Conservation (phyloP, 2,797 vertebrate genomes). For the Hemibagrus guttatus region DNA sequence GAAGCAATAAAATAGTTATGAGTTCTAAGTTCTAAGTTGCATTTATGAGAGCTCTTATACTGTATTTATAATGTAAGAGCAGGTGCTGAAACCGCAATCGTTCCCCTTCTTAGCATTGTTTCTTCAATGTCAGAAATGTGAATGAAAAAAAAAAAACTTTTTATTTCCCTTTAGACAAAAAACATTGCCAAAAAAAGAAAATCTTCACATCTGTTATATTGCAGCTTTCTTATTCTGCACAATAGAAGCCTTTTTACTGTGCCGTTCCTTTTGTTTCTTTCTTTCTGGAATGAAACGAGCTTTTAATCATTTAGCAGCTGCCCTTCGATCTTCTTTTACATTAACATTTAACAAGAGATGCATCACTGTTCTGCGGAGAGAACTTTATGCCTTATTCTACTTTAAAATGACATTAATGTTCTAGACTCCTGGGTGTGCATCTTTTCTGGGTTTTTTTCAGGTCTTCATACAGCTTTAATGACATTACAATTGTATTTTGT, state of each 20-base stretch:
- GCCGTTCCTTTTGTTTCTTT: background rate
- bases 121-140: constrained; percentile 23
- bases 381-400: constrained; percentile 10
- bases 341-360: constrained; percentile 25
- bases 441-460: background rate
- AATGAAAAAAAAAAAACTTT: background rate
- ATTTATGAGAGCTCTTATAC: background rate
- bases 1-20: background rate
- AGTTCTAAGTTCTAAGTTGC: too few relatives aligned
- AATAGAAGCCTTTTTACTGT: background rate
- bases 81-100: background rate
- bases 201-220: background rate
- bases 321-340: constrained; percentile 21
- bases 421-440: background rate
- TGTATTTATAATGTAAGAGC: background rate
- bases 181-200: constrained; percentile 11
- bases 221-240: background rate
- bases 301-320: constrained; percentile 32
- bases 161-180: constrained; percentile 26
- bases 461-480: constrained; percentile 12
- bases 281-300: constrained; percentile 19
- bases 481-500: constrained; percentile 28
- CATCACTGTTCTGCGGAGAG: background rate
- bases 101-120: background rate
- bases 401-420: constrained; percentile 13